Conservation (phyloP, 2,113 vertebrate species). For the Onychostoma macrolepis region DNA sequence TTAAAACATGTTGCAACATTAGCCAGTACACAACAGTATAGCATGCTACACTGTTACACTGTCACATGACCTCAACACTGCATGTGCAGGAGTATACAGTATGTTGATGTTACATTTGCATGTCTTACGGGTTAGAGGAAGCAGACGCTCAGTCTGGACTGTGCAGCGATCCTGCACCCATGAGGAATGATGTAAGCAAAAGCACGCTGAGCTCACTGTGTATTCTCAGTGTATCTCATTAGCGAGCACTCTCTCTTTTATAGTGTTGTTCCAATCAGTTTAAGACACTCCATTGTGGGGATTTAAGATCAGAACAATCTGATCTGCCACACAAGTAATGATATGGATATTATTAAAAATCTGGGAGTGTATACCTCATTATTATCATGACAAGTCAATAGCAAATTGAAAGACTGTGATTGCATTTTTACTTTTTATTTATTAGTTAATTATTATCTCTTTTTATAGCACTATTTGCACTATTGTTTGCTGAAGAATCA, state of each 20-base stretch:
- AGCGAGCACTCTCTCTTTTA: background rate
- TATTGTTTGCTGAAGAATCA: background rate
- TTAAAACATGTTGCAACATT: background rate
- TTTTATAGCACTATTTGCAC: background rate
- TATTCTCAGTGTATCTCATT: slow-evolving; percentile 20
- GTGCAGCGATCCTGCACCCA: slow-evolving; percentile 4
- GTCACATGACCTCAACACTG: background rate
- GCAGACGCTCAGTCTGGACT: slow-evolving; percentile 17
- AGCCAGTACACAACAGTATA: background rate
- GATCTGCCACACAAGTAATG: background rate
- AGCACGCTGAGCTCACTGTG: slow-evolving; percentile 7
- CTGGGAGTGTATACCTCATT: background rate
- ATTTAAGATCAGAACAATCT: background rate
- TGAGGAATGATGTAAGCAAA: slow-evolving; percentile 11
- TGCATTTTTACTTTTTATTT: background rate
- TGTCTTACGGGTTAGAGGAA: background rate
- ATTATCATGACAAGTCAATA: background rate
- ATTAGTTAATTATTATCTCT: background rate
- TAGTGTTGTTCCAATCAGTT: background rate
- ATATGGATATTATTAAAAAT: background rate
- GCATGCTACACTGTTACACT: background rate
- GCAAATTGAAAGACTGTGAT: background rate
- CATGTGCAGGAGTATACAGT: background rate
- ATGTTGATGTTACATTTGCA: slow-evolving; percentile 2
- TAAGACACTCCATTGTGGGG: background rate